phyloP scores from a whole-genome alignment of 2,113 vertebrate species.

The Ceuthmochares aereus region DNA sequence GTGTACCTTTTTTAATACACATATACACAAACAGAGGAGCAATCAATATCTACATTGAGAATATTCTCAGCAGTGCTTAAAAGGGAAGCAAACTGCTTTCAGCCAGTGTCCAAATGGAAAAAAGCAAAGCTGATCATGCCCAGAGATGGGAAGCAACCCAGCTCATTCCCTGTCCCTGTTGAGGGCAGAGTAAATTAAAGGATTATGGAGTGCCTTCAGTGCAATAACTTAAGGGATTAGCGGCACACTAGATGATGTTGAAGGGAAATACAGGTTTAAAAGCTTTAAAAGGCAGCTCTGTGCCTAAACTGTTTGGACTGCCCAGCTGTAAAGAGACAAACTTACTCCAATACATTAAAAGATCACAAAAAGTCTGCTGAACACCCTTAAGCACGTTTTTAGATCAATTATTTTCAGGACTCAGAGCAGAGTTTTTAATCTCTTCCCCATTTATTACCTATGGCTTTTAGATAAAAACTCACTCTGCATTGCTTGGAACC shows the following conservation, averaged over 20 bases:
- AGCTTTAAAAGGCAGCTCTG: constrained; percentile 68
- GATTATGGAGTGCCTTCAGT: constrained; percentile 61
- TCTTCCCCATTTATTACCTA: constrained; percentile 29
- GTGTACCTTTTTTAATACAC: not conserved
- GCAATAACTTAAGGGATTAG: constrained; percentile 66
- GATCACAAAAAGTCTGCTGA: constrained; percentile 33
- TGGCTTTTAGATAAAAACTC: constrained; percentile 28
- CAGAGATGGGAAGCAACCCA: not conserved
- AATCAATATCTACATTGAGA: not conserved
- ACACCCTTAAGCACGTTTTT: not conserved
- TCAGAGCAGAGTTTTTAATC: constrained; percentile 24
- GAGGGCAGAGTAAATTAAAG: constrained; percentile 60
- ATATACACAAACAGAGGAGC: not conserved
- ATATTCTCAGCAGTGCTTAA: not conserved
- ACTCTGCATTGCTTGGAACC: not conserved
- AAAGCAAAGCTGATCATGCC: constrained; percentile 3
- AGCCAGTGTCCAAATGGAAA: not conserved
- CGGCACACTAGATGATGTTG: constrained; percentile 44
- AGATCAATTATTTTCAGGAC: constrained; percentile 19
- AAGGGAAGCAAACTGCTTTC: not conserved
- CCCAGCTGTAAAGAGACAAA: constrained; percentile 51
- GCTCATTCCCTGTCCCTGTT: not conserved
- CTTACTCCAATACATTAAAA: not conserved
- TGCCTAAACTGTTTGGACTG: constrained; percentile 63
- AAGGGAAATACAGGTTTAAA: constrained; percentile 68